Evolutionary conservation across 2,113 vertebrate genomes (phyloP), one percentile per base, ranked within the genome.

Genomic region (Ammodytes marinus): DNA sequence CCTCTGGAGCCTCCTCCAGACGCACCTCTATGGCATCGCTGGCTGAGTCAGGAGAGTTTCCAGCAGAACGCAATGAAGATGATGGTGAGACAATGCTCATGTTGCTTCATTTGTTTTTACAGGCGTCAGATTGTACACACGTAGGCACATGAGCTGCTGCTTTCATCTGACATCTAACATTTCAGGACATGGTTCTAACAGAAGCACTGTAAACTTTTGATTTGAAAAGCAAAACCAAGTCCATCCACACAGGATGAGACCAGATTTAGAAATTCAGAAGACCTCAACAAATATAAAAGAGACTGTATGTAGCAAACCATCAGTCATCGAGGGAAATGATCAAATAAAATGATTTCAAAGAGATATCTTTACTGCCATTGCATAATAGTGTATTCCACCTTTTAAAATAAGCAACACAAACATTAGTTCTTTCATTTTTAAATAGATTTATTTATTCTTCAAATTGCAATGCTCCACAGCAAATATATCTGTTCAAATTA

Each of bases 11-110:
- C 0, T 99, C 98, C 0, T 99, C 98, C 0, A 95, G 98, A 63
- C 97, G 98, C 66, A 99, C 98, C 0, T 99, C 98, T 3, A 90
- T 99, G 71, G 97, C 97, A 53, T 99, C 98, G 0, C 95, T 99
- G 74, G 97, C 98, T 0, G 98, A 99, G 80, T 99, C 98, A 0
- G 96, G 96, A 37, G 98, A 99, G 91, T 96, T 98, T 85, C 85
- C 96, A 0, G 96, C 91, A 42, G 98, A 99, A 8, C 96, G 97
- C 64, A 98, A 94, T 3, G 98, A 99, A 82, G 98, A 99, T 2
- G 98, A 99, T 0, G 98, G 98, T 99, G 86, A 80, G 96, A 72
- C 4, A 15, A 8, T 11, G 35, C n/a, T 49, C 7, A 55, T 27
- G 64, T 80, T 40, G 50, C 74, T 57, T 81, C 46, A 19, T 46